phyloP scores from a whole-genome alignment of 2,113 vertebrate species.

The Zeus faber region DNA sequence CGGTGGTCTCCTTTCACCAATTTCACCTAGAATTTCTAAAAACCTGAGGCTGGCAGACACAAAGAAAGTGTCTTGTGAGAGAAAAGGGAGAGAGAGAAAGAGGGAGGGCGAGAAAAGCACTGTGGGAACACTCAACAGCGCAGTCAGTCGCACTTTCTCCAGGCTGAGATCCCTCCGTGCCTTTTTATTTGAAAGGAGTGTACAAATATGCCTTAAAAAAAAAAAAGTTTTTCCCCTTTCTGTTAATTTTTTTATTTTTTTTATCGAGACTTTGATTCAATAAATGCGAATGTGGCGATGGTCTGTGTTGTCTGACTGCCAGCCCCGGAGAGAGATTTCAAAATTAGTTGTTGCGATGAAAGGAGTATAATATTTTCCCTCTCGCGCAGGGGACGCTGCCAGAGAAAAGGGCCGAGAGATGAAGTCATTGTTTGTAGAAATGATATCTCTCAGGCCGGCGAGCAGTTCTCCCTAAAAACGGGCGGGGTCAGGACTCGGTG shows the following conservation, averaged over 20 bases:
- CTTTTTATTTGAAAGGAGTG: too few species aligned
- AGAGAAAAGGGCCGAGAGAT: slow-evolving; percentile 35
- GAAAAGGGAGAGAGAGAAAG: not conserved
- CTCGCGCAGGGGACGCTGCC: slow-evolving; percentile 17
- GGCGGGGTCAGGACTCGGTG: slow-evolving; percentile 36
- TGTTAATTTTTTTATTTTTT: too few species aligned
- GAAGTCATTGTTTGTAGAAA: slow-evolving; percentile 40
- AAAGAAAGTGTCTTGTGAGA: too few species aligned
- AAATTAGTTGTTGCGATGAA: slow-evolving; percentile 35
- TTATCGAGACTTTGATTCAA: not conserved
- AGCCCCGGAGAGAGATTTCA: too few species aligned
- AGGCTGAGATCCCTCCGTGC: too few species aligned
- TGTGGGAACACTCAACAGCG: too few species aligned
- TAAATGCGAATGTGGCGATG: not conserved
- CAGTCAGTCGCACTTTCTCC: too few species aligned
- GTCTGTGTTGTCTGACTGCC: not conserved
- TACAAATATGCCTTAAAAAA: too few species aligned
- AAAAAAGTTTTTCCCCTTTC: too few species aligned
- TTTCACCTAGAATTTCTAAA: too few species aligned
- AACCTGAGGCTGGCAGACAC: too few species aligned
- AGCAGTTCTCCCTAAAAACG: slow-evolving; percentile 35
- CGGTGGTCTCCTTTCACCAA: too few species aligned
- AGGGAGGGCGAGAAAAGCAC: not conserved
- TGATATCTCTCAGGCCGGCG: slow-evolving; percentile 31
- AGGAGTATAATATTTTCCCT: slow-evolving; percentile 41